Evolutionary conservation across 2,888 invertebrate genomes (phyloP), one percentile per base, ranked within the genome.

Genomic region (Carpatolechia fugitivella): DNA sequence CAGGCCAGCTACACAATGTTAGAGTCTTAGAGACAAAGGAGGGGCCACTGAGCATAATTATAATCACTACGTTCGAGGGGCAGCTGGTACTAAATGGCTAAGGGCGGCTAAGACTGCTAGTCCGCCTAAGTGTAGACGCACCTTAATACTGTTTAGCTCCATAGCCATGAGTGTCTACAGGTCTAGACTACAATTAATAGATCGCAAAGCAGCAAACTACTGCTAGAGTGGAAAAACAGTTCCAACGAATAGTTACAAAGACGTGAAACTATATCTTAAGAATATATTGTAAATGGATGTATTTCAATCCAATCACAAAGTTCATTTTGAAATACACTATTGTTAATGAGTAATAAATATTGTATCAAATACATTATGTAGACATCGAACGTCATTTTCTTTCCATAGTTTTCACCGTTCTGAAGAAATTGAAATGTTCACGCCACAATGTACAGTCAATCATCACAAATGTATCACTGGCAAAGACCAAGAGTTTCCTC

Each of bases 61-160:
- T n/a, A n/a, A n/a, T n/a, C n/a, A n/a, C n/a, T n/a, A n/a, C n/a
- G n/a, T n/a, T n/a, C n/a, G n/a, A n/a, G n/a, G n/a, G n/a, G n/a
- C n/a, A n/a, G n/a, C n/a, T n/a, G n/a, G n/a, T n/a, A n/a, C n/a
- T n/a, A n/a, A n/a, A n/a, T n/a, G n/a, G n/a, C n/a, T n/a, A n/a
- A n/a, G n/a, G n/a, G n/a, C n/a, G n/a, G n/a, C n/a, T n/a, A n/a
- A n/a, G n/a, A n/a, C n/a, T n/a, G n/a, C n/a, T n/a, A n/a, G n/a
- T n/a, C n/a, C n/a, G n/a, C n/a, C n/a, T n/a, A n/a, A n/a, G n/a
- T n/a, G n/a, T n/a, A n/a, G 24, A 24, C 24, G 24, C 24, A 24
- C 24, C 3, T 6, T 60, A 65, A 64, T 65, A 65, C 63, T 62
- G 61, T 56, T 61, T 56, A 60, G 50, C 55, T 57, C 54, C 63